phyloP scores from a whole-genome alignment of 2,888 invertebrate species.

The Drepanosiphum platanoidis region DNA sequence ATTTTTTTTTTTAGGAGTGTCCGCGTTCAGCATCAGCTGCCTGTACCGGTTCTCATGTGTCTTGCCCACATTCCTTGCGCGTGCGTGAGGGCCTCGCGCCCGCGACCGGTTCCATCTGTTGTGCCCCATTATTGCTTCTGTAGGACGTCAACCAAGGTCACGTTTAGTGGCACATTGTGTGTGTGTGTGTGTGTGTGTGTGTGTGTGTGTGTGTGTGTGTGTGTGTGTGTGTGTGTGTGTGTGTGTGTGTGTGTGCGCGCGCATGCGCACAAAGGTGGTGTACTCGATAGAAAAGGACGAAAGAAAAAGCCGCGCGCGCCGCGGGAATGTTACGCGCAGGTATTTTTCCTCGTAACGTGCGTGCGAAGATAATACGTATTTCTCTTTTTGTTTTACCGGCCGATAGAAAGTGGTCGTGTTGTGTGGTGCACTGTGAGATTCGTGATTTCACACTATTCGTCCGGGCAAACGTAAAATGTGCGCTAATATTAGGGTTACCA shows the following conservation, averaged over 20 bases:
- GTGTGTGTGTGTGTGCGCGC: background rate
- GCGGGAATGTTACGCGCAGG: background rate
- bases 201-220: background rate
- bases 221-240: background rate
- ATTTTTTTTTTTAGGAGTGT: conserved; percentile 38
- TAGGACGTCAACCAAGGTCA: conserved; percentile 60
- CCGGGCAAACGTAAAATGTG: background rate
- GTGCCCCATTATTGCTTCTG: conserved; percentile 54
- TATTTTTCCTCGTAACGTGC: background rate
- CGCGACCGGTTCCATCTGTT: conserved; percentile 50
- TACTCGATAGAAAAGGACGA: conserved; percentile 24
- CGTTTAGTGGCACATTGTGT: conserved; percentile 42
- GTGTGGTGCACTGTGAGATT: conserved; percentile 15
- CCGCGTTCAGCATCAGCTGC: conserved; percentile 56
- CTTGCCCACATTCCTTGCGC: conserved; percentile 54
- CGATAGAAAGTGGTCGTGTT: conserved; percentile 48
- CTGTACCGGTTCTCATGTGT: conserved; percentile 54
- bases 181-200: background rate
- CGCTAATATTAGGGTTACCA: no score
- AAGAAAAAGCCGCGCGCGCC: conserved; percentile 30
- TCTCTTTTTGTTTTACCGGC: conserved; percentile 32
- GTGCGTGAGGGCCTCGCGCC: conserved; percentile 25
- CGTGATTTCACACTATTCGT: conserved; percentile 36
- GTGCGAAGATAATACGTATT: conserved; percentile 2
- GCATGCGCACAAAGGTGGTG: background rate